phyloP scores from a whole-genome alignment of 2,113 vertebrate species.

The Egretta garzetta region DNA sequence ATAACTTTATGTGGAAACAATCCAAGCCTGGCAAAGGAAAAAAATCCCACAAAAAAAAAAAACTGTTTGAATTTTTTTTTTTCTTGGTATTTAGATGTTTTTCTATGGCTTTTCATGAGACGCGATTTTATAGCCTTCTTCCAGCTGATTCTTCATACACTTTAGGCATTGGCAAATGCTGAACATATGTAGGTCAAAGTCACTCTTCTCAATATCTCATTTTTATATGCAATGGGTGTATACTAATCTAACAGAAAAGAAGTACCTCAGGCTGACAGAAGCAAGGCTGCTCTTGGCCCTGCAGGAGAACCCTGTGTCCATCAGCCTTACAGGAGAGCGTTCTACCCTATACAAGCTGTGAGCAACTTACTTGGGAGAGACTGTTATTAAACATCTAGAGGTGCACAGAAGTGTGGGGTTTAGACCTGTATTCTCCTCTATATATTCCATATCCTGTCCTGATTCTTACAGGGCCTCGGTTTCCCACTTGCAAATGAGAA shows the following conservation, averaged over 20 bases:
- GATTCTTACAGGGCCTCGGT: background rate
- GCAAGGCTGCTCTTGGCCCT: background rate
- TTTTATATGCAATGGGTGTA: background rate
- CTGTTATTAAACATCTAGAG: background rate
- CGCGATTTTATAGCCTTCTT: background rate
- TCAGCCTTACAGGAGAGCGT: background rate
- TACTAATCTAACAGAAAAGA: background rate
- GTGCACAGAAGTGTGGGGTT: background rate
- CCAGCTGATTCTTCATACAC: background rate
- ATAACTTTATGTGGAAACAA: conserved; percentile 42
- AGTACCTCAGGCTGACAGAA: background rate
- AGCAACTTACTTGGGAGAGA: background rate
- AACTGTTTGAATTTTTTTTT: background rate
- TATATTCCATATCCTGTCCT: background rate
- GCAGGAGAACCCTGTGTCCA: background rate
- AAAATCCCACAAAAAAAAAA: background rate
- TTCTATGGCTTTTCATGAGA: background rate
- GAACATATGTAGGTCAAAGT: conserved; percentile 15
- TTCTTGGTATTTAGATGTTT: background rate
- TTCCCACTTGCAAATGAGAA: background rate
- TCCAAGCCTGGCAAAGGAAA: background rate
- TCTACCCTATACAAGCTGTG: background rate
- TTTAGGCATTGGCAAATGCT: conserved; percentile 9
- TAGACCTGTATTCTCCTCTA: background rate
- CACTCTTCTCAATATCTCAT: background rate